Base-by-base conservation (phyloP, 2,797 vertebrate genomes). In the Pelodytes ibericus region DNA sequence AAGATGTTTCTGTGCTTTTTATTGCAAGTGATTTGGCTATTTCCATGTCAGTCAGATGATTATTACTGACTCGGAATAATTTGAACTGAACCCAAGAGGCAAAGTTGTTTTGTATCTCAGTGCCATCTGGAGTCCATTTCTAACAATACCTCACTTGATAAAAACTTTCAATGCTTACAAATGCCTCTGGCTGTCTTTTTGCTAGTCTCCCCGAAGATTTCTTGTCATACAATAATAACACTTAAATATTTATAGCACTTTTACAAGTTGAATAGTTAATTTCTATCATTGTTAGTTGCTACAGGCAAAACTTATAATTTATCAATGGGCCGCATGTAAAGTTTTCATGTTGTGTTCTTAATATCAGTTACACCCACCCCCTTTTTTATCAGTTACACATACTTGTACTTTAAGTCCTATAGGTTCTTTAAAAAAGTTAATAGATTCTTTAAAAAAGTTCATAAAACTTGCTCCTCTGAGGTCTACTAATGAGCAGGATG, bases 191-290 rank as follows among this genome's bases (percentile, higher is more conserved):
- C 65, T 60, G 20, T 75, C 18, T 62, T 53, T 61, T 61, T 56
- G 29, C 69, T 75, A 39, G 39, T 62, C 22, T 69, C 58, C 41
- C 57, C 16, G 18, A 69, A 27, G 74, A 25, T 61, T 61, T 16
- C 41, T 26, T 39, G 44, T 59, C 15, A 18, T 59, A 75, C 56
- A 59, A 57, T 74, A 74, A 59, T 59, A 68, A 60, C 39, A 67
- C 30, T 75, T 68, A 67, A 68, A 75, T 75, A 69, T 75, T 75
- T 68, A 69, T 75, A 53, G 39, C 66, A 59, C 57, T 68, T 65
- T 75, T 60, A 62, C 22, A 61, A 68, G 57, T 20, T 36, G 57
- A 61, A 68, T 61, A 20, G 56, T 16, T 74, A 64, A 65, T 65
- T 53, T 75, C 41, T 26, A 25, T 27, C 41, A 61, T 13, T 26